Conservation (phyloP, 2,113 vertebrate species). For the Himantopus leucocephalus region DNA sequence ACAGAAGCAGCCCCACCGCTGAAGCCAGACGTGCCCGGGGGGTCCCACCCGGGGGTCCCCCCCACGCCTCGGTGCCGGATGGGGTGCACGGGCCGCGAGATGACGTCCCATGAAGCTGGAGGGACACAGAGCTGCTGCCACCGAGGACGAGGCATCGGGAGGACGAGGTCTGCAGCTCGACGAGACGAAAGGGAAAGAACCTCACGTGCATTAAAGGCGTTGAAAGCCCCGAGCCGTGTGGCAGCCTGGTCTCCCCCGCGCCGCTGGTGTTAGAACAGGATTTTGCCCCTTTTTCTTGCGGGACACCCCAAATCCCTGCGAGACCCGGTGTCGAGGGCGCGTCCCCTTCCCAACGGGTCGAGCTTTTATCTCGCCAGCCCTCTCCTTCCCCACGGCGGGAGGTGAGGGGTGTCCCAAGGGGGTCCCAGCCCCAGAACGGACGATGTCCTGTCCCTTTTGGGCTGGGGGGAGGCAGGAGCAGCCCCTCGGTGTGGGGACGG, state of each 20-base stretch:
- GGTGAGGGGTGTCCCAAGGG: background rate
- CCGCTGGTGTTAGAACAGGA: background rate
- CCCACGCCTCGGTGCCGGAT: fast-evolving
- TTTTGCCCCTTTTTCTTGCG: background rate
- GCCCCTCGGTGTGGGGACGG: fast-evolving
- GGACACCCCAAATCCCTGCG: fast-evolving
- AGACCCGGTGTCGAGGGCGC: fast-evolving
- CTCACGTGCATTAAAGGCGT: background rate
- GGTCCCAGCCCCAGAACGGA: background rate
- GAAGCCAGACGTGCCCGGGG: background rate
- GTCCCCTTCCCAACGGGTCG: fast-evolving
- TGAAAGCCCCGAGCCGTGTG: background rate
- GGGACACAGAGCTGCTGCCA: background rate
- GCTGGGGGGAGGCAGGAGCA: background rate
- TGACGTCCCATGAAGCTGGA: background rate
- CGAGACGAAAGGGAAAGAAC: background rate
- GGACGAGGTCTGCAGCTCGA: background rate
- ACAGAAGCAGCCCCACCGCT: background rate
- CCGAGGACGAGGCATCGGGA: fast-evolving
- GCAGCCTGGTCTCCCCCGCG: background rate
- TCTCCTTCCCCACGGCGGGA: fast-evolving
- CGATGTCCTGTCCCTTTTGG: background rate
- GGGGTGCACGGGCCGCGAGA: fast-evolving
- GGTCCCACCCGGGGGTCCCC: background rate
- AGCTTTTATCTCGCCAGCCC: fast-evolving